Conservation (phyloP, 1,140 invertebrate genomes). For the Adelges cooleyi region DNA sequence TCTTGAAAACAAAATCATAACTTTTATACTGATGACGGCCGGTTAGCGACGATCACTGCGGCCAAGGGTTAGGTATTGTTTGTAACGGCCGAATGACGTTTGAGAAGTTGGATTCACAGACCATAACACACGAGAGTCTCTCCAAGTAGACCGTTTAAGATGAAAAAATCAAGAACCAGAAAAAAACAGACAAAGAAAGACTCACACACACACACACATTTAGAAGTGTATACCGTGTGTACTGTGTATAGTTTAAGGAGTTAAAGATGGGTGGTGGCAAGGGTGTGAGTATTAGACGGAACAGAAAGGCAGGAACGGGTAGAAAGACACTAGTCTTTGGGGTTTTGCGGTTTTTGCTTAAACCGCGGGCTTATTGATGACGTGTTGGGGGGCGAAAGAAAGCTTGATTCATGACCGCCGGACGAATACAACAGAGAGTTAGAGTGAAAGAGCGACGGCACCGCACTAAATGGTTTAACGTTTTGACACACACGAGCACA, state of each 20-base stretch:
- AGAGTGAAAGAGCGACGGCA: too few relatives aligned
- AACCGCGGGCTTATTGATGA: slow-evolving; percentile 10
- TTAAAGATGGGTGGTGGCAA: too few relatives aligned
- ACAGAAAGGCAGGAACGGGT: background rate
- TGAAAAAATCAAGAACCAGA: background rate
- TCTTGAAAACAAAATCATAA: too few relatives aligned
- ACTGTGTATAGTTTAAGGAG: too few relatives aligned
- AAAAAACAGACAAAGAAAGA: background rate
- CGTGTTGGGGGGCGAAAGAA: background rate
- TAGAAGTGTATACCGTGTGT: too few relatives aligned
- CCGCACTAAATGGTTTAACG: too few relatives aligned
- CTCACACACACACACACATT: too few relatives aligned
- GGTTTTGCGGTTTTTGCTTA: slow-evolving; percentile 26
- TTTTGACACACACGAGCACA: too few relatives aligned
- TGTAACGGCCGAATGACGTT: background rate
- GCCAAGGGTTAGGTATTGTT: background rate
- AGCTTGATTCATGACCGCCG: slow-evolving; percentile 18
- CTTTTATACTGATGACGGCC: too few relatives aligned
- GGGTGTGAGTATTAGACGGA: too few relatives aligned
- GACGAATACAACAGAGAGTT: background rate
- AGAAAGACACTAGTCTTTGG: background rate
- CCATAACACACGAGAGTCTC: background rate
- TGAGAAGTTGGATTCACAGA: background rate
- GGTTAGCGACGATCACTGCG: too few relatives aligned
- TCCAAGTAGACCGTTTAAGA: background rate